These are phyloP conservation scores for Lysandra bellargus DNA, from an alignment of 2,888 invertebrate genomes.

Conservation along the genomic window DNA sequence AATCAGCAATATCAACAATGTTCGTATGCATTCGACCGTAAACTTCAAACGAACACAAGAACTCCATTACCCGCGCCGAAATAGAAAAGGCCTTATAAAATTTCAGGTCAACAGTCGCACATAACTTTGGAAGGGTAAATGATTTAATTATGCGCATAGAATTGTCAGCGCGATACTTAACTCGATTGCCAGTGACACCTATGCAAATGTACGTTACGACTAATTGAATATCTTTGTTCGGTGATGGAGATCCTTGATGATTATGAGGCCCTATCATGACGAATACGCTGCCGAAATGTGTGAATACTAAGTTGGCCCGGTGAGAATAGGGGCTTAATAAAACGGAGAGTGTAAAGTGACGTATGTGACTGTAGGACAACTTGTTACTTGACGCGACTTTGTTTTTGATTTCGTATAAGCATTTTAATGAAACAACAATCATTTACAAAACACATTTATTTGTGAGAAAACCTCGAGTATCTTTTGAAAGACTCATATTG, in stretches of 20 bases:
- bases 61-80: slow-evolving; percentile 33
- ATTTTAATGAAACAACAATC: not conserved
- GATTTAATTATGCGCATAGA: slow-evolving; percentile 70
- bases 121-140: slow-evolving; percentile 62
- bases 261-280: slow-evolving; percentile 21
- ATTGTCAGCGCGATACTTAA: slow-evolving; percentile 68
- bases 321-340: not conserved
- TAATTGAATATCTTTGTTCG: slow-evolving; percentile 77
- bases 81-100: slow-evolving; percentile 40
- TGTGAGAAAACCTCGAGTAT: not conserved
- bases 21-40: slow-evolving; percentile 11
- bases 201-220: slow-evolving; percentile 72
- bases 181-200: slow-evolving; percentile 75
- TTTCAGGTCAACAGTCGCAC: slow-evolving; percentile 49
- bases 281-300: not conserved
- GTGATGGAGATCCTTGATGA: slow-evolving; percentile 46
- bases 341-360: not conserved
- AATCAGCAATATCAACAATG: slow-evolving; percentile 13
- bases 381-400: not conserved
- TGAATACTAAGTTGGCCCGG: not conserved
- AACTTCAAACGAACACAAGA: slow-evolving; percentile 32
- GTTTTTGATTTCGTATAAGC: not conserved
- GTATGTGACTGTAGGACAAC: not conserved
- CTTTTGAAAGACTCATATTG: not conserved
- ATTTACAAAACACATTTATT: slow-evolving; percentile 4